Evolutionary conservation across 2,113 vertebrate species (phyloP).

Genomic region (Chunga burmeisteri): DNA sequence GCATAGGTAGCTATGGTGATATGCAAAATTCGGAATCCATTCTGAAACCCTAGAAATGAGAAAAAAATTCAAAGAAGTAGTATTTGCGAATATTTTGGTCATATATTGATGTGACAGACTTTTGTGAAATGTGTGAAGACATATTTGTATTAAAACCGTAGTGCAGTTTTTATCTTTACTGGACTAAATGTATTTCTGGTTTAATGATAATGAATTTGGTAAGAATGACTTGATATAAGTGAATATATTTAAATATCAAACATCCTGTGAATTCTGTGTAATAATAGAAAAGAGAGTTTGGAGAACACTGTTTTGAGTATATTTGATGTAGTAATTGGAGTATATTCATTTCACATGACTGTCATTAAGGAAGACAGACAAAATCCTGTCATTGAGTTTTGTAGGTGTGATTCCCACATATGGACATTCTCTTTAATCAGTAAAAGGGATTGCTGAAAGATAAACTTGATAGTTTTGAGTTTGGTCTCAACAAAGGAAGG

Average conservation of each 20-base stretch:
- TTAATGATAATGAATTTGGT: not conserved
- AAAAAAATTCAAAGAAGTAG: not conserved
- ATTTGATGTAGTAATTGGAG: not conserved
- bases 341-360: not conserved
- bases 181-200: not conserved
- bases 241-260: not conserved
- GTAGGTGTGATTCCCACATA: not conserved
- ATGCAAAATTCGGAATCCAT: not conserved
- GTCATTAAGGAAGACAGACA: not conserved
- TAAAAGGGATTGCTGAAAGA: not conserved
- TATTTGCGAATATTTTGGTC: not conserved
- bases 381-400: not conserved
- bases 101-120: not conserved
- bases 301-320: not conserved
- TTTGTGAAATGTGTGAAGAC: not conserved
- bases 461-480: not conserved
- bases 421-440: slow-evolving; percentile 4
- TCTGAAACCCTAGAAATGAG: not conserved
- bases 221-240: not conserved
- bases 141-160: not conserved
- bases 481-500: not conserved
- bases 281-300: not conserved
- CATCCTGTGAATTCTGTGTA: not conserved
- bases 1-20: not conserved
- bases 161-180: not conserved